Evolutionary conservation across 2,888 invertebrate genomes (phyloP).

Genomic region (Cacoxenus indagator): DNA sequence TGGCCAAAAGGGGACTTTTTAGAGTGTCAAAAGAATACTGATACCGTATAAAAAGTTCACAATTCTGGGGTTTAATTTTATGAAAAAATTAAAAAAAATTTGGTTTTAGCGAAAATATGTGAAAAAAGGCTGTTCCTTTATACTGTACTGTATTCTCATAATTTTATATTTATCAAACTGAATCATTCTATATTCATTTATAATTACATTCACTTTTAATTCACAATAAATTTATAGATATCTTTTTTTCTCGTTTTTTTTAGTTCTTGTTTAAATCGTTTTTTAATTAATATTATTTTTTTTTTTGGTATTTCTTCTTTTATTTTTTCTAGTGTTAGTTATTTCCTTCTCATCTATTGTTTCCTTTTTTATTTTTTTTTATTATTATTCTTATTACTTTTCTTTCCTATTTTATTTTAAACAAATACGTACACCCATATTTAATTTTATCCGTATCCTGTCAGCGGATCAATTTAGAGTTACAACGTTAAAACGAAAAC

Average conservation of each 20-base stretch:
- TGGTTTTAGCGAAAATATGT: too few relatives aligned
- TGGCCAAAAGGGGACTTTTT: too few relatives aligned
- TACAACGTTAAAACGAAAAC: constrained; percentile 16
- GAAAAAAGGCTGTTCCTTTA: too few relatives aligned
- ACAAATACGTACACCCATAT: neutral
- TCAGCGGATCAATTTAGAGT: neutral
- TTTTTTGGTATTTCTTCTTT: neutral
- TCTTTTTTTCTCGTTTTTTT: neutral
- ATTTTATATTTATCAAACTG: too few relatives aligned
- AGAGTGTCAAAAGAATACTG: too few relatives aligned
- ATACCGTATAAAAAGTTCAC: too few relatives aligned
- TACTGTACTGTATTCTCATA: too few relatives aligned
- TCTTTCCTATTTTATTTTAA: neutral
- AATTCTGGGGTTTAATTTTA: too few relatives aligned
- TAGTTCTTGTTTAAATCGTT: neutral
- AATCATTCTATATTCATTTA: too few relatives aligned
- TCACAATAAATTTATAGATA: neutral
- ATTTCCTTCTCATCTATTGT: neutral
- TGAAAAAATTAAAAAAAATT: too few relatives aligned
- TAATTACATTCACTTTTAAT: too few relatives aligned
- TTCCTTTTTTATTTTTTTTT: neutral
- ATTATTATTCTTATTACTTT: too few relatives aligned
- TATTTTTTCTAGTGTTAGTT: neutral
- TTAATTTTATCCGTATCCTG: neutral
- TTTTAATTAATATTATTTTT: neutral